phyloP scores from a whole-genome alignment of 2,888 invertebrate genomes.

The Cacoxenus indagator region DNA sequence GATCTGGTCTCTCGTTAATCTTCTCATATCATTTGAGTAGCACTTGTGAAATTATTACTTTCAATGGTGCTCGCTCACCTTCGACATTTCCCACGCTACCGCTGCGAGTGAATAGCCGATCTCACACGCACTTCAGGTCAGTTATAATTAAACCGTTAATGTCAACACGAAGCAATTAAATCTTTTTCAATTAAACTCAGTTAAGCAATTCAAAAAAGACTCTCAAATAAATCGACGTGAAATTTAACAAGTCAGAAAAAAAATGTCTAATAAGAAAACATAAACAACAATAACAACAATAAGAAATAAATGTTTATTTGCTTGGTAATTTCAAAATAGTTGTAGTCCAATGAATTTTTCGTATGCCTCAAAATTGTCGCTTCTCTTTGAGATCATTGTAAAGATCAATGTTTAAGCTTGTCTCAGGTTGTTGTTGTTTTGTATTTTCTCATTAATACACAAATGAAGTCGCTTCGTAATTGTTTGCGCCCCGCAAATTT shows the following conservation, averaged over 20 bases:
- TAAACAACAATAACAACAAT: constrained; percentile 4
- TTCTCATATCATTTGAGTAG: no score
- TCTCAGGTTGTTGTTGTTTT: not conserved
- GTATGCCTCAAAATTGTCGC: constrained; percentile 13
- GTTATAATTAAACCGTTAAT: not conserved
- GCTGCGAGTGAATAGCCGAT: not conserved
- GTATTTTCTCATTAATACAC: not conserved
- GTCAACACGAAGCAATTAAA: not conserved
- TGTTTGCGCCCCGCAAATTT: constrained; percentile 7
- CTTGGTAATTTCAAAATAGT: constrained; percentile 57
- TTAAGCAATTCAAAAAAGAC: not conserved
- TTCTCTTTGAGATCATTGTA: not conserved
- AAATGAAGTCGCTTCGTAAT: not conserved
- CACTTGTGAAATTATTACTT: no score
- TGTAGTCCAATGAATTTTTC: constrained; percentile 52
- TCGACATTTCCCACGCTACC: not conserved
- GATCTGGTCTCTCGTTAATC: no score
- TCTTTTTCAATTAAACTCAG: not conserved
- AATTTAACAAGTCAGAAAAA: not conserved
- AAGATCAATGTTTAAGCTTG: constrained; percentile 19
- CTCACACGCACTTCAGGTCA: no score
- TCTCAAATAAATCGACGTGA: not conserved
- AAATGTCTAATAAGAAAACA: constrained; percentile 21
- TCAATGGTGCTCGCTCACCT: not conserved
- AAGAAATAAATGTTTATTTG: constrained; percentile 37